phyloP scores from a whole-genome alignment of 2,797 vertebrate genomes.

The Acipenser ruthenus region DNA sequence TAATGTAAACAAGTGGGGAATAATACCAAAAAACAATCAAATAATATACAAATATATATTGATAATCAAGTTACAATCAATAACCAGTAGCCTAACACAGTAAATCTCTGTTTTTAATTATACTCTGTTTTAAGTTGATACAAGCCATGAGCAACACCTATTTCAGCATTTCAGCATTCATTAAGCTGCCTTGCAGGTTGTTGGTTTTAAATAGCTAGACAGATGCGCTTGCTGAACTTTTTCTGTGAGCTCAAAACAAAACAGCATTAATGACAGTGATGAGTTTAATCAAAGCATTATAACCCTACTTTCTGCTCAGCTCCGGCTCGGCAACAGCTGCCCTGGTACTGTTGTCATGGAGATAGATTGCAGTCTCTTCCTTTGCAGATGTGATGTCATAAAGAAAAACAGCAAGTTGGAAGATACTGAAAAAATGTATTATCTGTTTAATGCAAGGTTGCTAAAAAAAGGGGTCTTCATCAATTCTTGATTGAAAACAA shows the following conservation, averaged over 20 bases:
- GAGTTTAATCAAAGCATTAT: conserved; percentile 2
- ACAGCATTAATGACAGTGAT: conserved; percentile 1
- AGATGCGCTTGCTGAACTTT: neutral
- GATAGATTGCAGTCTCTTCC: neutral
- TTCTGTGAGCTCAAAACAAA: neutral
- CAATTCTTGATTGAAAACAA: neutral
- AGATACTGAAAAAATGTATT: neutral
- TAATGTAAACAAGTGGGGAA: too few relatives aligned
- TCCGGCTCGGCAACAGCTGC: conserved; percentile 1
- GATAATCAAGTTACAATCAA: too few relatives aligned
- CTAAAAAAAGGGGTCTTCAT: neutral
- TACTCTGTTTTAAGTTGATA: too few relatives aligned
- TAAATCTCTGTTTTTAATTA: too few relatives aligned
- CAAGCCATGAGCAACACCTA: too few relatives aligned
- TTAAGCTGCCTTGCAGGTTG: too few relatives aligned
- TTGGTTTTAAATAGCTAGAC: neutral
- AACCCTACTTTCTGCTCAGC: neutral
- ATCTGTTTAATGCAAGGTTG: neutral
- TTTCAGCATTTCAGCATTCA: too few relatives aligned
- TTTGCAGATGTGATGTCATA: neutral
- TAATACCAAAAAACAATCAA: too few relatives aligned
- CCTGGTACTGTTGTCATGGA: neutral
- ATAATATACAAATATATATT: too few relatives aligned
- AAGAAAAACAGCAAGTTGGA: neutral
- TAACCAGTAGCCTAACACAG: too few relatives aligned